Percentiles rank a stretch among this genome's conserved stretches.
phyloP scores from a whole-genome alignment of 2,888 invertebrate genomes.

The Ophion slaviceki region DNA sequence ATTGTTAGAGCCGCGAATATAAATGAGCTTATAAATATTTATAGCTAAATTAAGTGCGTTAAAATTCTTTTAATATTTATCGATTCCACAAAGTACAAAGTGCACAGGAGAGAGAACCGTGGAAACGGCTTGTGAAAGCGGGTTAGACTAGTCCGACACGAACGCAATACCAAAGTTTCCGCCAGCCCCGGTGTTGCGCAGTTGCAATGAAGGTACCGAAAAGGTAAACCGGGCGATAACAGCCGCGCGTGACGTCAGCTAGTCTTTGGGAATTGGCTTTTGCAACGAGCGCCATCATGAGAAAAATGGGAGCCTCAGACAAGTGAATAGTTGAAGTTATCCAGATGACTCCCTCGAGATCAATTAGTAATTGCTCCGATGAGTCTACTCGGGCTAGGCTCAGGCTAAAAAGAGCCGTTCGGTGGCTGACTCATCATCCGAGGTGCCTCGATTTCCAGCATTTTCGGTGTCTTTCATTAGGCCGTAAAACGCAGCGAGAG shows the following conservation, averaged over 20 bases:
- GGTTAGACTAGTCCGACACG: conserved; percentile 38
- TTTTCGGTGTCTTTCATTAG: too few relatives aligned
- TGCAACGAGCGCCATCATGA: not conserved
- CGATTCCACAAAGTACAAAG: conserved; percentile 55
- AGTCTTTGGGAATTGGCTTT: conserved; percentile 33
- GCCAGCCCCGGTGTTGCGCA: conserved; percentile 5
- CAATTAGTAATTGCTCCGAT: too few relatives aligned
- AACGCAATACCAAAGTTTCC: conserved; percentile 53
- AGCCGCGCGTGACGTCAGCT: conserved; percentile 26
- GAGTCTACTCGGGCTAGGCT: too few relatives aligned
- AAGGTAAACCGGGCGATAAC: conserved; percentile 22
- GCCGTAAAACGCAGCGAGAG: not conserved
- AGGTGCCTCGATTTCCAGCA: too few relatives aligned
- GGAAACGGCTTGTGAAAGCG: conserved; percentile 50
- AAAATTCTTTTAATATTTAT: conserved; percentile 64
- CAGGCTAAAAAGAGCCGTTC: too few relatives aligned
- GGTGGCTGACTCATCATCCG: too few relatives aligned
- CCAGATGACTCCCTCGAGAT: too few relatives aligned
- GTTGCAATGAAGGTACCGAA: conserved; percentile 23
- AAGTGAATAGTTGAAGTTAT: not conserved
- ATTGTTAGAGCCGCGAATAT: conserved; percentile 61
- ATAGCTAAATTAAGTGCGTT: conserved; percentile 54
- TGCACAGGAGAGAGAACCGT: conserved; percentile 3
- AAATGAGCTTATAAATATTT: conserved; percentile 62
- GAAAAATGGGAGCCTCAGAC: not conserved